A percentile compares a stretch with the other conserved stretches of the same genome.
Evolutionary conservation across 2,797 vertebrate genomes (phyloP).

Genomic region (Siniperca scherzeri): DNA sequence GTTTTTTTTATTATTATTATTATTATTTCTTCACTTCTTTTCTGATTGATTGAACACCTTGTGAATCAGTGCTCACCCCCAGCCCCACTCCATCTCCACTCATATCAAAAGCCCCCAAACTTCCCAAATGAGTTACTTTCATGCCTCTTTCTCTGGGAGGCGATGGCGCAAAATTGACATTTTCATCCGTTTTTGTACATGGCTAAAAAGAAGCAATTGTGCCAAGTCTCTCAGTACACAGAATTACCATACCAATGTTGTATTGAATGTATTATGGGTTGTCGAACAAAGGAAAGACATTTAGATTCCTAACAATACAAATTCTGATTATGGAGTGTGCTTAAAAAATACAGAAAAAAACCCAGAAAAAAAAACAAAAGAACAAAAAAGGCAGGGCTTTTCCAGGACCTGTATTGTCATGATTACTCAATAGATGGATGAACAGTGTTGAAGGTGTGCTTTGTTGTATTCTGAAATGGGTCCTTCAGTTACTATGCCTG

Average conservation of each 20-base stretch:
- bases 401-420: constrained; percentile 66
- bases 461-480: constrained; percentile 78
- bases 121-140: constrained; percentile 87
- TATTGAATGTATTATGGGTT: constrained; percentile 86
- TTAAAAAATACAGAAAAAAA: constrained; percentile 36
- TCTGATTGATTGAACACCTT: constrained; percentile 89
- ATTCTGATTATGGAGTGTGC: constrained; percentile 72
- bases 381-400: constrained; percentile 65
- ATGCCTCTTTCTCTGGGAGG: constrained; percentile 58
- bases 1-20: constrained; percentile 85
- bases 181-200: constrained; percentile 91
- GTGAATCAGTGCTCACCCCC: constrained; percentile 90
- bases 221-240: constrained; percentile 82
- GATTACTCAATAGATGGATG: constrained; percentile 74
- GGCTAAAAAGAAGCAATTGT: constrained; percentile 90
- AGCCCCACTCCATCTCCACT: constrained; percentile 73
- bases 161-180: constrained; percentile 88
- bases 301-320: constrained; percentile 77
- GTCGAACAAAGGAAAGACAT: constrained; percentile 75
- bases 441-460: constrained; percentile 78
- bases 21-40: constrained; percentile 83
- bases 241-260: constrained; percentile 90
- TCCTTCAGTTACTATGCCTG: constrained; percentile 73
- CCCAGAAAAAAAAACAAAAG: constrained; percentile 45
- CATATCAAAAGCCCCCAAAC: constrained; percentile 87